phyloP scores from a whole-genome alignment of 2,797 vertebrate species.

The Megalops cyprinoides region DNA sequence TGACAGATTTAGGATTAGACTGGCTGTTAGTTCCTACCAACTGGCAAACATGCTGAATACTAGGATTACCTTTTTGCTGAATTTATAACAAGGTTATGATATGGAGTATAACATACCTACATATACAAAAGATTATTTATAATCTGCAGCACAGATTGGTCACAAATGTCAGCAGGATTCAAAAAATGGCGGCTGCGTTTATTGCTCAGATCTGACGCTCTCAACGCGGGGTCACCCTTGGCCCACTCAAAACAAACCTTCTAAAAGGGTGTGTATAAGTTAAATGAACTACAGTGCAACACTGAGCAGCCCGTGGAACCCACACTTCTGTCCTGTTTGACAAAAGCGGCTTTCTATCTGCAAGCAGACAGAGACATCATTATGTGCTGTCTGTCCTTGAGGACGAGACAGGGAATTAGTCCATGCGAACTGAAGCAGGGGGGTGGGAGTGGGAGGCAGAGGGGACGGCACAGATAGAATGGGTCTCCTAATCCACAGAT shows the following conservation, averaged over 20 bases:
- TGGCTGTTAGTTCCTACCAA: neutral
- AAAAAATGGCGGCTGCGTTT: neutral
- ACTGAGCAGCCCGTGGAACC: neutral
- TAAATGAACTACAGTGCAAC: neutral
- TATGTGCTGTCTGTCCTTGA: constrained; percentile 22
- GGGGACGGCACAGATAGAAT: neutral
- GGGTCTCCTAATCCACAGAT: neutral
- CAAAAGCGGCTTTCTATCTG: neutral
- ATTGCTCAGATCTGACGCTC: neutral
- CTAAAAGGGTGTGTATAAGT: neutral
- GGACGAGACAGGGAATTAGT: neutral
- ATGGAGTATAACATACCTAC: too few species aligned
- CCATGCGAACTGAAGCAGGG: neutral
- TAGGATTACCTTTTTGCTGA: neutral
- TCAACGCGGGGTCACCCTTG: neutral
- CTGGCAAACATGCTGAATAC: neutral
- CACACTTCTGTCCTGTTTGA: neutral
- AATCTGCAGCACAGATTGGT: too few species aligned
- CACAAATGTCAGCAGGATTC: neutral
- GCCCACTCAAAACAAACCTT: constrained; percentile 6
- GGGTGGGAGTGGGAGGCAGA: constrained; percentile 2
- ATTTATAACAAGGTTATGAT: too few species aligned
- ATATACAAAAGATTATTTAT: too few species aligned
- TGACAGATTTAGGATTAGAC: neutral
- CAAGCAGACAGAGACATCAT: constrained; percentile 22